Evolutionary conservation across 2,797 vertebrate species (phyloP), one percentile per base, ranked within the genome.

Genomic region (Intellagama lesueurii): DNA sequence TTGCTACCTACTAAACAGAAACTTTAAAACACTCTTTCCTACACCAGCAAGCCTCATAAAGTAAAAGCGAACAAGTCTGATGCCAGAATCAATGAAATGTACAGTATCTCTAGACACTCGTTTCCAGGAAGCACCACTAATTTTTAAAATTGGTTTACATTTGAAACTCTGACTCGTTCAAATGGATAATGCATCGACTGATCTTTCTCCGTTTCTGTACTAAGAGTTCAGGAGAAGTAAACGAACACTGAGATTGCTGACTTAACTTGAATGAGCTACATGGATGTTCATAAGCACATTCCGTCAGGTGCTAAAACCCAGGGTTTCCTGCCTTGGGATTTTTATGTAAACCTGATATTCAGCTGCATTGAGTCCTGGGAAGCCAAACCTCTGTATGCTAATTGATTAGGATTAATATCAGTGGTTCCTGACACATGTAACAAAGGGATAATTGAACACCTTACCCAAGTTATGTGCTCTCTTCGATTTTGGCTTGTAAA

Each of bases 401-500:
- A 93, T 87, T 75, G n/a, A 4, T 91, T 90, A 72, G 82, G 35
- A 68, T 81, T 68, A 47, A 52, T 47, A 81, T 77, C 69, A 3
- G 69, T 35, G 78, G 68, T 35, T 32, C 68, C 17, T 80, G 83
- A 89, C 75, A 79, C 40, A 7, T 47, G 5, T 86, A 68, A 85
- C 69, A 86, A 81, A 73, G 78, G 68, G 30, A 66, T 86, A 81
- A 81, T 85, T 73, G 83, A 81, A 47, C 30, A 35, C 56, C 69
- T 86, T 89, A 60, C 30, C 22, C 22, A 17, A 66, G 52, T 76
- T 35, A 69, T 52, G 60, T 68, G 60, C 56, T 83, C 72, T 52
- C 73, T 32, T 83, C 8, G 81, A 52, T 11, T 87, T 93, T 91
- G 14, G 81, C 78, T 28, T 30, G 88, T 77, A 86, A 93, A 14